Evolutionary conservation across 2,888 invertebrate species (phyloP).

Genomic region (Tromatobia lineatoria): DNA sequence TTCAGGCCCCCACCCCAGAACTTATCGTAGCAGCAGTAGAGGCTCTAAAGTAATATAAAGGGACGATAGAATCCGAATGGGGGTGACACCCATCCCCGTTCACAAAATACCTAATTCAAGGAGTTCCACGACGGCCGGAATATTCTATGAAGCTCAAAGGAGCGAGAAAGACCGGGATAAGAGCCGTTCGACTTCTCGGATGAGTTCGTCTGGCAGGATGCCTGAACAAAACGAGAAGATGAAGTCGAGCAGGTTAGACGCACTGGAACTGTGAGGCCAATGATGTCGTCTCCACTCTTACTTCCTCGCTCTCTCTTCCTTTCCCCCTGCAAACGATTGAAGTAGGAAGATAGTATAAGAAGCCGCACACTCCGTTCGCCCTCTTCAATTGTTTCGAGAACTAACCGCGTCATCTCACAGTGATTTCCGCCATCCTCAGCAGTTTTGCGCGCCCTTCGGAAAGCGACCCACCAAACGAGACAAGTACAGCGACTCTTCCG

Average conservation of each 20-base stretch:
- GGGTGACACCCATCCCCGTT: background rate
- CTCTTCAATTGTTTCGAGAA: conserved; percentile 34
- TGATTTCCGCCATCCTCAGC: conserved; percentile 41
- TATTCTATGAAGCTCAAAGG: conserved; percentile 17
- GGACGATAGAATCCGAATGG: conserved; percentile 10
- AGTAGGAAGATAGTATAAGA: conserved; percentile 7
- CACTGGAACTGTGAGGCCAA: background rate
- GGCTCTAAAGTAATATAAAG: conserved; percentile 5
- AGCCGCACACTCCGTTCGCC: background rate
- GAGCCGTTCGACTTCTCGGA: conserved; percentile 26
- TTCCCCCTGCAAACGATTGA: background rate
- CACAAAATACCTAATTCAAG: conserved; percentile 30
- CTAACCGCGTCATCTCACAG: conserved; percentile 1
- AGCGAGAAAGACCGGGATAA: conserved; percentile 6
- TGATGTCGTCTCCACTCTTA: background rate
- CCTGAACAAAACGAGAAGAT: conserved; percentile 27
- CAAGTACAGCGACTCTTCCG: conserved; percentile 26
- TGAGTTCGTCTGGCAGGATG: conserved; percentile 42
- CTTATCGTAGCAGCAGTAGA: background rate
- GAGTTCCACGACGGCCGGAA: conserved; percentile 34
- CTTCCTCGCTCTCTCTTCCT: background rate
- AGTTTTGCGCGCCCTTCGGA: conserved; percentile 13
- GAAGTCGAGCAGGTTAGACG: background rate
- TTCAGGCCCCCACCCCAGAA: background rate
- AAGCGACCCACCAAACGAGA: conserved; percentile 1